These are phyloP conservation scores for Pristionchus entomophagus DNA, from an alignment of 2,888 invertebrate genomes.

Conservation along the genomic window DNA sequence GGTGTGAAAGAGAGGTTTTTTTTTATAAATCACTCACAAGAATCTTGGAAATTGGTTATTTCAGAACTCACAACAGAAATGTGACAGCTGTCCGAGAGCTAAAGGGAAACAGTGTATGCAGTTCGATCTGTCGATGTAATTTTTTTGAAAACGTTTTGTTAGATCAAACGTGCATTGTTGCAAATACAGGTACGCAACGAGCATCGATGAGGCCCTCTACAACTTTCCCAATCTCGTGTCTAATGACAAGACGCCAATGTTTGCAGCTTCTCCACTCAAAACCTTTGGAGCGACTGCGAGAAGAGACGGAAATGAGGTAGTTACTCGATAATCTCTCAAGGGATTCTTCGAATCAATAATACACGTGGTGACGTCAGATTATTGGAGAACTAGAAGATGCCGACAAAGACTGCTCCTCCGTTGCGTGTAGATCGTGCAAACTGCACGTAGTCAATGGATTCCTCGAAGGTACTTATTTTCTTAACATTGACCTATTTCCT, in stretches of 20 bases:
- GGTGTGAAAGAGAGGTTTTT: too few species aligned
- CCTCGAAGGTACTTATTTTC: not conserved
- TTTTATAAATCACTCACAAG: too few species aligned
- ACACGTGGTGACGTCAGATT: not conserved
- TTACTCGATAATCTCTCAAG: too few species aligned
- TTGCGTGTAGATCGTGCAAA: slow-evolving; percentile 1
- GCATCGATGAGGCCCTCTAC: slow-evolving; percentile 16
- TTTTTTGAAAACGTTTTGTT: too few species aligned
- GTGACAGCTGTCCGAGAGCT: too few species aligned
- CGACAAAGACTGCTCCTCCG: not conserved
- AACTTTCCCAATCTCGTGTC: slow-evolving; percentile 41
- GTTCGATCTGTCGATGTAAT: not conserved
- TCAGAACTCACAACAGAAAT: too few species aligned
- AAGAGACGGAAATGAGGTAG: too few species aligned
- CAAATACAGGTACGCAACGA: slow-evolving; percentile 6
- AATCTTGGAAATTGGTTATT: too few species aligned
- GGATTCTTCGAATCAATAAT: too few species aligned
- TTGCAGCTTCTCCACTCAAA: not conserved
- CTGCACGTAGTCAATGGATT: slow-evolving; percentile 22
- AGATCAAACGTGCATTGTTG: too few species aligned
- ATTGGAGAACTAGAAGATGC: not conserved
- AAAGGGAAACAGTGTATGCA: not conserved
- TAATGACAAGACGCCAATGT: not conserved
- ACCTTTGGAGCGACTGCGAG: not conserved
- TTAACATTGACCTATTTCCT: not conserved